Evolutionary conservation across 2,797 vertebrate genomes (phyloP), one percentile per base, ranked within the genome.

Genomic region (Phaenicophaeus curvirostris): DNA sequence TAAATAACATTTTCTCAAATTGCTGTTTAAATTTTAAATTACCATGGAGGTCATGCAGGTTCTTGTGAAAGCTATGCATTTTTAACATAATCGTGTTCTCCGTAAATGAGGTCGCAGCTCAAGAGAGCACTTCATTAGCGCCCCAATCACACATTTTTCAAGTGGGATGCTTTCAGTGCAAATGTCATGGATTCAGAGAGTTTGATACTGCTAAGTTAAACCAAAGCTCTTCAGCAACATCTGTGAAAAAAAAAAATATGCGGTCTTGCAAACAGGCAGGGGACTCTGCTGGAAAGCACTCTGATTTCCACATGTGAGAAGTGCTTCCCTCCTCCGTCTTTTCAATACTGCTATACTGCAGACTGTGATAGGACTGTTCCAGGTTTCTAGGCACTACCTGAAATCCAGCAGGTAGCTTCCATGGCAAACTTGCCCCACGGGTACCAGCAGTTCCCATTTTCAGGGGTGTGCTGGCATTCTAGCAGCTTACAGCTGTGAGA

Each of bases 61-160:
- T 80, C 76, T 53, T 79, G 15, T 81, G 72, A 82, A 93, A 90
- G 71, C 39, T 24, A 57, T 27, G 54, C n/a, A 31, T 62, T 91
- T 74, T 75, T 63, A 75, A 31, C 69, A 41, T 65, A 41, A 85
- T 86, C 1, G 0, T 71, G 25, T 65, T 81, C 65, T 93, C 61
- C 48, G 6, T 46, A 68, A 93, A 78, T 73, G 48, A 87, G 44
- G 25, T 23, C 72, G 53, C 42, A 79, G 37, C 75, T 85, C 55
- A 46, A 44, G 82, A 93, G 58, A 54, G 53, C 28, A 51, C 75
- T 85, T 87, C 24, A 81, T 86, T 77, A 86, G 31, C 2, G 2
- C 30, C 67, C 51, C 44, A 72, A 11, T 71, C 73, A 67, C 55
- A 7, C 16, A 5, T 74, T 77, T 81, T 85, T 83, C 42, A 81